phyloP scores from a whole-genome alignment of 2,113 vertebrate species.

The Chaetops frenatus region DNA sequence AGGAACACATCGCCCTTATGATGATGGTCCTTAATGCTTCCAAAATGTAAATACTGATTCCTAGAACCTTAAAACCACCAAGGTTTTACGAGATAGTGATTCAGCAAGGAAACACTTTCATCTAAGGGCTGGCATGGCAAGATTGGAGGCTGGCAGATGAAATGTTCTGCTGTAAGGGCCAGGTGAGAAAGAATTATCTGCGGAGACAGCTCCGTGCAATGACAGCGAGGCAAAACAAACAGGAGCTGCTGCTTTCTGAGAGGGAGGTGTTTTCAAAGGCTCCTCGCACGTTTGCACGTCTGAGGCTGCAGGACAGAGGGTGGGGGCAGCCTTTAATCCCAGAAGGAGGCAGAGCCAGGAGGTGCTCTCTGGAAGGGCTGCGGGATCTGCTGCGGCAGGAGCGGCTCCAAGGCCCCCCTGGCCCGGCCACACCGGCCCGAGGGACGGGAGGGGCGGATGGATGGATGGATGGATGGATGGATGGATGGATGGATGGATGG shows the following conservation, averaged over 20 bases:
- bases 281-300: not conserved
- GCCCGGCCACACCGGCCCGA: accelerated
- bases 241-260: not conserved
- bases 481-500: too few relatives aligned
- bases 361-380: not conserved
- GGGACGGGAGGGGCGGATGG: accelerated
- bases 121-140: not conserved
- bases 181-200: not conserved
- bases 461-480: too few relatives aligned
- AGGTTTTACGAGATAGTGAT: not conserved
- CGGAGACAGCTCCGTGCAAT: not conserved
- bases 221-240: slow-evolving; percentile 23
- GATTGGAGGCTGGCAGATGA: not conserved
- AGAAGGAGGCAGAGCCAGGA: not conserved
- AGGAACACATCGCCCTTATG: not conserved
- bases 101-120: slow-evolving; percentile 8
- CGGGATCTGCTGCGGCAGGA: not conserved
- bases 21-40: not conserved
- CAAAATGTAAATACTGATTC: not conserved
- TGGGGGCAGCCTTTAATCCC: not conserved
- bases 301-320: not conserved
- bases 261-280: slow-evolving; percentile 1
- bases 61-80: not conserved
- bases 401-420: accelerated
- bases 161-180: not conserved